Conservation (phyloP, 2,888 invertebrate genomes). For the Aelia acuminata region DNA sequence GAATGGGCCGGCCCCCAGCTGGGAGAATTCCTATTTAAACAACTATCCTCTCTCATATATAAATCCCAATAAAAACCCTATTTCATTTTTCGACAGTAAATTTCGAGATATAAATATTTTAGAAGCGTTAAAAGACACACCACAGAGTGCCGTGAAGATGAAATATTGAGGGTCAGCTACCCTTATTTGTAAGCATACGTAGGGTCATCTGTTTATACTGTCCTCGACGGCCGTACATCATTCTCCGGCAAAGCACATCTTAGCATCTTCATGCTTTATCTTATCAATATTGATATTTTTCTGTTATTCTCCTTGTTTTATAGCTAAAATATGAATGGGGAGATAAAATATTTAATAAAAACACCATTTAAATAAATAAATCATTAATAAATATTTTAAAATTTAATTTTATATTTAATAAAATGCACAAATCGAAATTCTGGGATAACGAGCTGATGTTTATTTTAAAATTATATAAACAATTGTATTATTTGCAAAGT, state of each 20-base stretch:
- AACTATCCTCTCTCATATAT: slow-evolving; percentile 48
- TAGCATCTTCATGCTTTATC: neutral
- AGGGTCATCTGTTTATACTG: slow-evolving; percentile 8
- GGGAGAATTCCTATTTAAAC: slow-evolving; percentile 26
- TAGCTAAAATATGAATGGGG: neutral
- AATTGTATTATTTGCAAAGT: no score
- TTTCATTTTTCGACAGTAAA: slow-evolving; percentile 50
- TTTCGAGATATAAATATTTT: slow-evolving; percentile 54
- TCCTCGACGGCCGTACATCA: neutral
- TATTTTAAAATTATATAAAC: no score
- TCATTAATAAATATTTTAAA: no score
- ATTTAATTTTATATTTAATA: no score
- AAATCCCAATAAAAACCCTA: slow-evolving; percentile 52
- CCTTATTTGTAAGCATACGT: slow-evolving; percentile 24
- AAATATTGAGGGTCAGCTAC: slow-evolving; percentile 24
- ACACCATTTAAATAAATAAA: no score
- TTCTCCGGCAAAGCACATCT: neutral
- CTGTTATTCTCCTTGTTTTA: neutral
- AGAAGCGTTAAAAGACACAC: slow-evolving; percentile 47
- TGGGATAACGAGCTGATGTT: no score
- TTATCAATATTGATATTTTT: slow-evolving; percentile 10
- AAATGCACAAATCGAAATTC: no score
- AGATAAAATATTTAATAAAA: no score
- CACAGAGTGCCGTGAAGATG: slow-evolving; percentile 14
- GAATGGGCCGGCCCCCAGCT: slow-evolving; percentile 8